phyloP scores from a whole-genome alignment of 1,140 invertebrate genomes.

The Tetramorium parvispinum region DNA sequence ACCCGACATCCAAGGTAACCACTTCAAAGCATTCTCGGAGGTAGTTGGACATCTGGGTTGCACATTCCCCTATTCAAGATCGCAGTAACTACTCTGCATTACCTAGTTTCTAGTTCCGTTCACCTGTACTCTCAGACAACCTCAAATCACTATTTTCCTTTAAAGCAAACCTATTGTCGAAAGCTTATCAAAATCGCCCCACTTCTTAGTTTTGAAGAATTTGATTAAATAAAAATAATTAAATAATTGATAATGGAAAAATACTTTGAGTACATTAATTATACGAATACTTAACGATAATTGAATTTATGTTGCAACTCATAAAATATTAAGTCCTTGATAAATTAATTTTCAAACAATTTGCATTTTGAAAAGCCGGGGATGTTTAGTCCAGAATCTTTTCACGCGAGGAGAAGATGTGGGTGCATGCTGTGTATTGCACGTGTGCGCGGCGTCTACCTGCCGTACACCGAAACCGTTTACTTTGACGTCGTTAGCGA shows the following conservation, averaged over 20 bases:
- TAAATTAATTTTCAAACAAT: not conserved
- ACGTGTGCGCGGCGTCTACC: conserved; percentile 11
- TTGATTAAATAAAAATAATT: not conserved
- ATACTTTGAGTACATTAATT: not conserved
- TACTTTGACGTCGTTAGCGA: conserved; percentile 63
- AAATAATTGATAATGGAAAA: not conserved
- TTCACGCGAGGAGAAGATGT: not conserved
- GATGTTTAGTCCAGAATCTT: not conserved
- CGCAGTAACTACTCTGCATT: conserved; percentile 26
- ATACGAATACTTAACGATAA: not conserved
- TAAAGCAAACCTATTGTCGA: not conserved
- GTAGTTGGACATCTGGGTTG: conserved; percentile 43
- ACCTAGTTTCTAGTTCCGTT: conserved; percentile 24
- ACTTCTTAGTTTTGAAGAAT: not conserved
- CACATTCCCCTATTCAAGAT: conserved; percentile 50
- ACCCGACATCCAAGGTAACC: conserved; percentile 35
- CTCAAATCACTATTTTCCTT: conserved; percentile 29
- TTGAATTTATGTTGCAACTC: not conserved
- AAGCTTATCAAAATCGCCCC: not conserved
- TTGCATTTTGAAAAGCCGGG: not conserved
- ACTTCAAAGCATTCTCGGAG: conserved; percentile 45
- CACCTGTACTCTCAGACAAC: conserved; percentile 16
- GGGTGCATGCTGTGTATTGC: not conserved
- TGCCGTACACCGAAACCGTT: conserved; percentile 49
- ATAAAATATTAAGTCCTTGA: not conserved